These are phyloP conservation scores for Lithophane socia DNA, from an alignment of 2,888 invertebrate species.

Conservation along the genomic window DNA sequence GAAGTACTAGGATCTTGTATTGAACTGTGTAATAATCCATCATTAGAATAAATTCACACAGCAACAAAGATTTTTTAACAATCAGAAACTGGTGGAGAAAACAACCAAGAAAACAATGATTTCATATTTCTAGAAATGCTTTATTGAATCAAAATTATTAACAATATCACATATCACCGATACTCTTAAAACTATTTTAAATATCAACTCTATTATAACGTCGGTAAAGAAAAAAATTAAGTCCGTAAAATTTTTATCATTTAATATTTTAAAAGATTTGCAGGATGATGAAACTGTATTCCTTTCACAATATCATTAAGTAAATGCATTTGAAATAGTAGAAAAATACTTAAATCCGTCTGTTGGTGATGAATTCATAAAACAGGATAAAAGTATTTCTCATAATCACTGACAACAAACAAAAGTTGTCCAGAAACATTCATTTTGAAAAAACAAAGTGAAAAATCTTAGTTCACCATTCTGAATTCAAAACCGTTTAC, in stretches of 20 bases:
- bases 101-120: slow-evolving; percentile 18
- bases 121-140: slow-evolving; percentile 21
- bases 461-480: slow-evolving; percentile 19
- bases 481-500: slow-evolving; percentile 26
- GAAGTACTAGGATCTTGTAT: not conserved
- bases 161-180: slow-evolving; percentile 39
- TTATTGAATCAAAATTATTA: slow-evolving; percentile 34
- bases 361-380: not conserved
- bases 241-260: not conserved
- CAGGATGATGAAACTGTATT: slow-evolving; percentile 11
- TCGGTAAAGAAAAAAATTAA: not conserved
- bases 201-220: slow-evolving; percentile 48
- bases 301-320: slow-evolving; percentile 4
- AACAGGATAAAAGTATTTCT: not conserved
- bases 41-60: not conserved
- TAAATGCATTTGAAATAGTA: slow-evolving; percentile 6
- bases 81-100: not conserved
- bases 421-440: not conserved
- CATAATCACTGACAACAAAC: not conserved
- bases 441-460: not conserved
- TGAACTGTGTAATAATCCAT: not conserved
- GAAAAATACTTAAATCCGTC: not conserved
- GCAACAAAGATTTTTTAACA: not conserved
- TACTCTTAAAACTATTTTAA: slow-evolving; percentile 31
- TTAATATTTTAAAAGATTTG: slow-evolving; percentile 7